These are phyloP conservation scores for Seriola aureovittata DNA, from an alignment of 2,113 vertebrate genomes.

Conservation along the genomic window DNA sequence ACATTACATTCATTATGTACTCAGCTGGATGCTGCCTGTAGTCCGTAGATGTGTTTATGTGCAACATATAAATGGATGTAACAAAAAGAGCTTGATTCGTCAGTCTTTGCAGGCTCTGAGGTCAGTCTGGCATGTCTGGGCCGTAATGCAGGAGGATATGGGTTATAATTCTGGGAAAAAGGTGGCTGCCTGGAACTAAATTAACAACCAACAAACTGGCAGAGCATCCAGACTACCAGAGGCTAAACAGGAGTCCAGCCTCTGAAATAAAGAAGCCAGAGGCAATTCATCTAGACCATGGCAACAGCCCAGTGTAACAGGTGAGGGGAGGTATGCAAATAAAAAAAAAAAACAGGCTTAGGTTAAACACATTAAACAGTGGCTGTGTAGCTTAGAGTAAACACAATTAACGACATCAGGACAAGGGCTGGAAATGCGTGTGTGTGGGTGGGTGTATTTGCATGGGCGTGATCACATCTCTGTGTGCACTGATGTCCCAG, in stretches of 20 bases:
- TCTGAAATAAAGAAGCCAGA: neutral
- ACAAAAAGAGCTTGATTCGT: neutral
- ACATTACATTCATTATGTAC: no score
- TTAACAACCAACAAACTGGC: neutral
- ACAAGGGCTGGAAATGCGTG: neutral
- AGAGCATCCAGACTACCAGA: neutral
- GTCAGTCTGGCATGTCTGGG: neutral
- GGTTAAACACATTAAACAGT: conserved; percentile 20
- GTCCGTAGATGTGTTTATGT: neutral
- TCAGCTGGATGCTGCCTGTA: no score
- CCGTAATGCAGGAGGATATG: neutral
- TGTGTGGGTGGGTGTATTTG: conserved; percentile 49
- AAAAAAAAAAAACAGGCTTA: neutral
- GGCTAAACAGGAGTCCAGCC: neutral
- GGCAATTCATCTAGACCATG: neutral
- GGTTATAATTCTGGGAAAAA: neutral
- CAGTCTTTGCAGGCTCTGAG: neutral
- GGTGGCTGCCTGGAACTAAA: neutral
- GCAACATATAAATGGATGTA: neutral
- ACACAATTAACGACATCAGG: conserved; percentile 6
- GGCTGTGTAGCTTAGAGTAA: neutral
- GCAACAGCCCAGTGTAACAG: neutral
- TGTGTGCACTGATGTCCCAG: conserved; percentile 29
- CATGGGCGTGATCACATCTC: conserved; percentile 26
- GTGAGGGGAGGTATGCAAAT: neutral